phyloP scores from a whole-genome alignment of 2,113 vertebrate genomes.

The Morone chrysops region DNA sequence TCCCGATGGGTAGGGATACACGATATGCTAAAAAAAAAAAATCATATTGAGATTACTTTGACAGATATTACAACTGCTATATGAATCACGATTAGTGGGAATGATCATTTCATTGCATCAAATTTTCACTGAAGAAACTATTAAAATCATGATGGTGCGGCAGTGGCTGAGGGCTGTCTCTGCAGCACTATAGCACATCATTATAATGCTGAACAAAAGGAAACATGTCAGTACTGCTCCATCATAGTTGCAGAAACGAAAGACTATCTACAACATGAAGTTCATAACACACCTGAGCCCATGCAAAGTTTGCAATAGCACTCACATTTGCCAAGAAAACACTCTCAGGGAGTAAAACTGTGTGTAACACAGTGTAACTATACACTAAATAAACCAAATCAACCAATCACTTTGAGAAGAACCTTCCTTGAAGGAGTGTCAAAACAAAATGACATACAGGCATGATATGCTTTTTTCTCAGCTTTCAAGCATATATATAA shows the following conservation, averaged over 20 bases:
- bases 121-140: too few relatives aligned
- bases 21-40: too few relatives aligned
- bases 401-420: conserved; percentile 7
- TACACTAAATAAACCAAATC: conserved; percentile 6
- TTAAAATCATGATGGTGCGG: too few relatives aligned
- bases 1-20: too few relatives aligned
- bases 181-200: too few relatives aligned
- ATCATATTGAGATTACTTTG: too few relatives aligned
- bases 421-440: conserved; percentile 17
- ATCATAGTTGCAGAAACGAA: not conserved
- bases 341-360: not conserved
- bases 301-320: not conserved
- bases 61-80: too few relatives aligned
- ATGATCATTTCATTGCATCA: too few relatives aligned
- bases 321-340: not conserved
- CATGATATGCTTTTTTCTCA: conserved; percentile 16
- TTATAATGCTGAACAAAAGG: not conserved
- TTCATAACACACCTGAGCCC: not conserved
- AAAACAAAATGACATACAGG: conserved; percentile 26
- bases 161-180: too few relatives aligned
- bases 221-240: not conserved
- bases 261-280: not conserved
- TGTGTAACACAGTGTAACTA: not conserved
- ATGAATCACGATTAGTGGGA: too few relatives aligned
- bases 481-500: conserved; percentile 14